Evolutionary conservation across 1,140 invertebrate species (phyloP).

Genomic region (Hypothenemus hampei): DNA sequence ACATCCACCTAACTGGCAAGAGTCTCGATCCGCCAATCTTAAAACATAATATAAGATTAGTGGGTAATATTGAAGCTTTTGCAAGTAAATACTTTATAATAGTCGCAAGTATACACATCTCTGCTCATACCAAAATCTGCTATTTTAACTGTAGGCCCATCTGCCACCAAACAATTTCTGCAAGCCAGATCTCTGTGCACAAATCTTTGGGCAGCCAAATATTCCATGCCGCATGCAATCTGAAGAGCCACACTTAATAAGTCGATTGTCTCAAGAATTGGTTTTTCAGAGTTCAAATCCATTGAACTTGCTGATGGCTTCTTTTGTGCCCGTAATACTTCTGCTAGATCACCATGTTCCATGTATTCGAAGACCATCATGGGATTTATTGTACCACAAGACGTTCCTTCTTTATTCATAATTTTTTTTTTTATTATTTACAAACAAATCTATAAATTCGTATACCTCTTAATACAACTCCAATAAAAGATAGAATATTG

Average conservation of each 20-base stretch:
- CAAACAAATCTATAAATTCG: slow-evolving; percentile 8
- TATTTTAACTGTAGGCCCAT: slow-evolving; percentile 76
- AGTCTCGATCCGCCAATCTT: slow-evolving; percentile 79
- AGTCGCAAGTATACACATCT: slow-evolving; percentile 87
- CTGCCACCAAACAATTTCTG: slow-evolving; percentile 83
- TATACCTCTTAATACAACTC: slow-evolving; percentile 70
- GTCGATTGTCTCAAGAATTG: slow-evolving; percentile 46
- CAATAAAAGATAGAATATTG: slow-evolving; percentile 81
- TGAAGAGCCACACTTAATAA: slow-evolving; percentile 67
- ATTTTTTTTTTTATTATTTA: too few relatives aligned
- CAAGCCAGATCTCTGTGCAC: slow-evolving; percentile 90
- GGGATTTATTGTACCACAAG: slow-evolving; percentile 53
- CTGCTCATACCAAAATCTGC: slow-evolving; percentile 90
- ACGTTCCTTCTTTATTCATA: slow-evolving; percentile 58
- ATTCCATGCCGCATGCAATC: slow-evolving; percentile 83
- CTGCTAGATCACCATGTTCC: slow-evolving; percentile 82
- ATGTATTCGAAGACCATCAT: slow-evolving; percentile 95
- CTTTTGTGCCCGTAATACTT: slow-evolving; percentile 68
- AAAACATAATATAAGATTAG: slow-evolving; percentile 13
- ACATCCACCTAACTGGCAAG: slow-evolving; percentile 90
- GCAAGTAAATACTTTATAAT: slow-evolving; percentile 71
- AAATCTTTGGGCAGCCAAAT: slow-evolving; percentile 80
- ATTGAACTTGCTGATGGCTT: too few relatives aligned
- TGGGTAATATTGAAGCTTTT: neutral
- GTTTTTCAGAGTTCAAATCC: slow-evolving; percentile 36